Evolutionary conservation across 2,797 vertebrate species (phyloP), one percentile per base, ranked within the genome.

Genomic region (Tinamus major): DNA sequence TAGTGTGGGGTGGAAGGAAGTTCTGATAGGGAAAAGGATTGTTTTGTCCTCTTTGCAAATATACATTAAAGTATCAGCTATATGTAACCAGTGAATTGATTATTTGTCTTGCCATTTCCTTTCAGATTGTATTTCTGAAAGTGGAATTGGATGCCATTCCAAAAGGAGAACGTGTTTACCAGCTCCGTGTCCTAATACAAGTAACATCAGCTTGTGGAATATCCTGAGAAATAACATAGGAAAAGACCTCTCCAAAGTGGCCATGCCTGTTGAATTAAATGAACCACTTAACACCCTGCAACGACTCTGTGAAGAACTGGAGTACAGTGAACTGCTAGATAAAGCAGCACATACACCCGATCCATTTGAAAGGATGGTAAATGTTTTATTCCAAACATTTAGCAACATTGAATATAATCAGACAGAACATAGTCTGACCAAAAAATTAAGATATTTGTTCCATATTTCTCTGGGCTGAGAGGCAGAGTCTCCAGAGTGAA

Each of bases 161-260:
- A 96, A 94, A 83, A 93, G 98, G 42, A 96, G 98, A 84, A 98
- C 98, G 0, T 97, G 98, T 90, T 96, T 99, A 72, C 98, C 99
- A 0, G 98, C 98, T 0, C 98, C 98, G 0, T 98, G 99, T 56
- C 98, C 99, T 65, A 98, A 98, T 94, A 98, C 98, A 35, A 99
- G 98, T 92, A 98, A 97, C 96, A 97, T 99, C 97, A 99, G 99
- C 95, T 95, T 99, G 12, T 99, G 99, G 99, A 99, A 99, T 97
- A 99, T 99, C 96, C 98, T 99, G 81, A 98, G 98, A 86, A 99
- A 99, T 78, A 99, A 99, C 97, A 99, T 99, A 3, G 99, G 99
- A 56, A 99, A 99, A 97, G 99, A 99, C 94, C 97, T 99, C 70
- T 99, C 99, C 84, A 99, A 99, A 93, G 99, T 99, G 97, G 98